Evolutionary conservation across 2,113 vertebrate species (phyloP).

Genomic region (Psittacus erithacus): DNA sequence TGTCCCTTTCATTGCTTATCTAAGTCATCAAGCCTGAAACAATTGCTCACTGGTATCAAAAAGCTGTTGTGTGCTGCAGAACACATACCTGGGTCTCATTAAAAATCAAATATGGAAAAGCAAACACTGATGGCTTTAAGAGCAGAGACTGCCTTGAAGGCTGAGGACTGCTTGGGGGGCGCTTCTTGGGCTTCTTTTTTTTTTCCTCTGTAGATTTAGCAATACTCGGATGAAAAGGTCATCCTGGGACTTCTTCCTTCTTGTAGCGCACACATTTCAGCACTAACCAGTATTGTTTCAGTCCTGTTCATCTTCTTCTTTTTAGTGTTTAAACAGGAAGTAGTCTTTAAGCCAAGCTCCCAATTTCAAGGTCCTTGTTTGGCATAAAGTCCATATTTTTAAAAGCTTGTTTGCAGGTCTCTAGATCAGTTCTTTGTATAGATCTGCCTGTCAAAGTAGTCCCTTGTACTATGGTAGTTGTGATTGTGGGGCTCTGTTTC

Average conservation of each 20-base stretch:
- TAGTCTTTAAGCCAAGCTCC: not conserved
- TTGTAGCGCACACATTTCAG: not conserved
- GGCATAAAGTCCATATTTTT: not conserved
- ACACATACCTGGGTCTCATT: accelerated
- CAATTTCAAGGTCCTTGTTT: not conserved
- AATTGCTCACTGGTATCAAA: not conserved
- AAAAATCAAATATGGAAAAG: not conserved
- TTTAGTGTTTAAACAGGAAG: not conserved
- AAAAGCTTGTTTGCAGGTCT: not conserved
- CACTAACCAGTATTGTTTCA: not conserved
- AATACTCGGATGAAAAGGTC: not conserved
- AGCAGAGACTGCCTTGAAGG: not conserved
- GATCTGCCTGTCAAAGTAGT: not conserved
- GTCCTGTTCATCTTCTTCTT: not conserved
- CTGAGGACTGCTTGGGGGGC: not conserved
- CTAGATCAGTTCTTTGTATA: not conserved
- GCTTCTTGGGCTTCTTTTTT: not conserved
- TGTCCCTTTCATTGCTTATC: not conserved
- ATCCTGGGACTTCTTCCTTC: not conserved
- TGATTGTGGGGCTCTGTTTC: not conserved
- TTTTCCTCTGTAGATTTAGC: not conserved
- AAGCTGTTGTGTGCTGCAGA: not conserved
- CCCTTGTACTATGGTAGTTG: not conserved
- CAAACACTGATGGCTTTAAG: not conserved
- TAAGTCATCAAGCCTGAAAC: not conserved